A percentile compares a stretch with the other conserved stretches of the same genome.
Conservation (phyloP, 2,113 vertebrate species). For the Martes martes region DNA sequence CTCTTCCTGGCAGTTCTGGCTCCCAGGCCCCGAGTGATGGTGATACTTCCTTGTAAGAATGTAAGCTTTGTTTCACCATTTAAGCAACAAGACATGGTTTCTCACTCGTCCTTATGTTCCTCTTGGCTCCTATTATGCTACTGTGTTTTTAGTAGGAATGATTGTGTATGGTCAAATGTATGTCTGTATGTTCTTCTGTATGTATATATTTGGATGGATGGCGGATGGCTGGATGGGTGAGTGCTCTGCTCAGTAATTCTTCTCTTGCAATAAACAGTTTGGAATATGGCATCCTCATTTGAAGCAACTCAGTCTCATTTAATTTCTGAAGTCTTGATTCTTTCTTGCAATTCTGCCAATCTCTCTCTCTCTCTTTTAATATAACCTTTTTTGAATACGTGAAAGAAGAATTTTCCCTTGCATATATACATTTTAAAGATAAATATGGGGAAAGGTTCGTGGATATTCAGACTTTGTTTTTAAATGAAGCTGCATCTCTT, state of each 20-base stretch:
- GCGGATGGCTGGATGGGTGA: slow-evolving; percentile 37
- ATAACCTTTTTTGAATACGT: slow-evolving; percentile 54
- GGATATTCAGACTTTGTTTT: slow-evolving; percentile 35
- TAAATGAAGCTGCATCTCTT: slow-evolving; percentile 5
- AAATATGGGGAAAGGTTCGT: slow-evolving; percentile 38
- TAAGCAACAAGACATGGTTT: slow-evolving; percentile 36
- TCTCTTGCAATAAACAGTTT: slow-evolving; percentile 17
- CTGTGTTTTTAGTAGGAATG: slow-evolving; percentile 50
- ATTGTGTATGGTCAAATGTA: slow-evolving; percentile 54
- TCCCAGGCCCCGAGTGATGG: not conserved
- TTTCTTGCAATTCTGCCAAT: slow-evolving; percentile 42
- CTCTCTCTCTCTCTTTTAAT: slow-evolving; percentile 11
- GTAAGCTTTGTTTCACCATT: slow-evolving; percentile 48
- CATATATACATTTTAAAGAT: slow-evolving; percentile 50
- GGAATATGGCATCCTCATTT: slow-evolving; percentile 14
- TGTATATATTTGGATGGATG: slow-evolving; percentile 52
- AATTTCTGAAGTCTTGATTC: slow-evolving; percentile 44
- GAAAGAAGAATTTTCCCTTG: slow-evolving; percentile 32
- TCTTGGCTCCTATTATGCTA: slow-evolving; percentile 49
- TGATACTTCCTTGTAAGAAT: not conserved
- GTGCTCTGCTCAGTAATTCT: slow-evolving; percentile 13
- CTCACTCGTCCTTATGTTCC: slow-evolving; percentile 56
- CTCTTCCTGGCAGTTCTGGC: not conserved
- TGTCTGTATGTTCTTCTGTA: slow-evolving; percentile 49
- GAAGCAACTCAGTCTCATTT: slow-evolving; percentile 33